These are phyloP conservation scores for Pangasius krempfi DNA, from an alignment of 2,797 vertebrate genomes.

Conservation along the genomic window DNA sequence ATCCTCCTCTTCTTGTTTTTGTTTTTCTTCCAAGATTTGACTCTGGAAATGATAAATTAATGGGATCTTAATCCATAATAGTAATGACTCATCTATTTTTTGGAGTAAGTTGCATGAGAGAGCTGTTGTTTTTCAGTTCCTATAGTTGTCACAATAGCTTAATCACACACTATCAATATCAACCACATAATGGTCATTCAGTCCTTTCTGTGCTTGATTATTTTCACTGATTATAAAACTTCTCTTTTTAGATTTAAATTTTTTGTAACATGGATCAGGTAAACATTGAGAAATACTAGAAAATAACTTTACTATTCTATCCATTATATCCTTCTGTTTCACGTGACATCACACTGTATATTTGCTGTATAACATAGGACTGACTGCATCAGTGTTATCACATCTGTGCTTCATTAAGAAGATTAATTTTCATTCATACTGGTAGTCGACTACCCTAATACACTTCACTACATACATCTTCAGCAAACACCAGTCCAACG, in stretches of 20 bases:
- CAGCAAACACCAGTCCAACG: not conserved
- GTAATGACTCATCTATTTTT: slow-evolving; percentile 18
- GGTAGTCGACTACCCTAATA: not conserved
- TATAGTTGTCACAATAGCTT: slow-evolving; percentile 9
- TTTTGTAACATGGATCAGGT: not conserved
- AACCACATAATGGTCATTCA: slow-evolving; percentile 17
- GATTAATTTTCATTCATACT: not conserved
- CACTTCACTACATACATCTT: not conserved
- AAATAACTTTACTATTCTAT: slow-evolving; percentile 29
- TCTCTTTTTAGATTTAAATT: not conserved
- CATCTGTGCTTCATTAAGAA: not conserved
- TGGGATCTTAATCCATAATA: slow-evolving; percentile 34
- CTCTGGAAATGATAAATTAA: slow-evolving; percentile 68
- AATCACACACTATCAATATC: slow-evolving; percentile 33
- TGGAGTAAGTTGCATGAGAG: not conserved
- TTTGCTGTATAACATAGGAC: not conserved
- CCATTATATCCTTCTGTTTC: not conserved
- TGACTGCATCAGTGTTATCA: not conserved
- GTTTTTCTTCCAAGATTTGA: slow-evolving; percentile 70
- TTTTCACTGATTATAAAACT: slow-evolving; percentile 35
- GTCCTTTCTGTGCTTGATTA: slow-evolving; percentile 30
- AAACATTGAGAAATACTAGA: slow-evolving; percentile 48
- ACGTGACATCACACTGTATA: not conserved
- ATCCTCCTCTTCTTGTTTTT: slow-evolving; percentile 68
- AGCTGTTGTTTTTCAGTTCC: slow-evolving; percentile 25